Conservation (phyloP, 2,888 invertebrate genomes). For the Limulus polyphemus region DNA sequence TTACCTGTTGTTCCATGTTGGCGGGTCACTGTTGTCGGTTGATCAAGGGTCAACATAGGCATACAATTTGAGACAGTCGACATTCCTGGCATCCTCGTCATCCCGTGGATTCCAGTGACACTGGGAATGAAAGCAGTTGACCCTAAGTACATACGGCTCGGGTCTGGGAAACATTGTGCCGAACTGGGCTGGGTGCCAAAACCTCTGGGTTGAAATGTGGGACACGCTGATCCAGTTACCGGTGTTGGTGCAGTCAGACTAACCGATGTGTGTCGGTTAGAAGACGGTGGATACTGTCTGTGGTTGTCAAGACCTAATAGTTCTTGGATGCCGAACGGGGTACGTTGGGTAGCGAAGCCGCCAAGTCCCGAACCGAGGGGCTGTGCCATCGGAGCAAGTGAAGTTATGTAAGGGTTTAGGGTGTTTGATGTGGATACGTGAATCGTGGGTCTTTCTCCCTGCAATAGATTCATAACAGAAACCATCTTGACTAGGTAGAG, state of each 20-base stretch:
- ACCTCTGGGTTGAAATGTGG: slow-evolving; percentile 4
- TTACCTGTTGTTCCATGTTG: slow-evolving; percentile 5
- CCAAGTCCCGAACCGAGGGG: neutral
- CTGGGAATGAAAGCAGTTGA: slow-evolving; percentile 17
- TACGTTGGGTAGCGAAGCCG: slow-evolving; percentile 55
- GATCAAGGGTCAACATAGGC: slow-evolving; percentile 17
- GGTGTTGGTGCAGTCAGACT: slow-evolving; percentile 7
- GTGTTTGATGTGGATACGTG: too few relatives aligned
- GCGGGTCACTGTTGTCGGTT: slow-evolving; percentile 8
- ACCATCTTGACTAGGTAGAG: slow-evolving; percentile 7
- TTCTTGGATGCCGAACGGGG: slow-evolving; percentile 80
- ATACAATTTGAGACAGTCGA: slow-evolving; percentile 7
- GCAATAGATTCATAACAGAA: slow-evolving; percentile 22
- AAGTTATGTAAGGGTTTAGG: neutral
- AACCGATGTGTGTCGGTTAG: too few relatives aligned
- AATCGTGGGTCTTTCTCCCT: slow-evolving; percentile 4
- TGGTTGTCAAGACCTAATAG: slow-evolving; percentile 53
- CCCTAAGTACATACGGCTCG: slow-evolving; percentile 21
- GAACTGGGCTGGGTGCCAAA: slow-evolving; percentile 1
- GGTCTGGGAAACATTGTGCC: slow-evolving; percentile 24
- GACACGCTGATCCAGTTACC: slow-evolving; percentile 4
- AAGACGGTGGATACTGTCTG: too few relatives aligned
- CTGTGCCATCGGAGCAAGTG: slow-evolving; percentile 6
- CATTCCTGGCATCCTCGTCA: slow-evolving; percentile 4
- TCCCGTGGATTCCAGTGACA: slow-evolving; percentile 14